Conservation (phyloP, 2,888 invertebrate genomes). For the Hanleya hanleyi region DNA sequence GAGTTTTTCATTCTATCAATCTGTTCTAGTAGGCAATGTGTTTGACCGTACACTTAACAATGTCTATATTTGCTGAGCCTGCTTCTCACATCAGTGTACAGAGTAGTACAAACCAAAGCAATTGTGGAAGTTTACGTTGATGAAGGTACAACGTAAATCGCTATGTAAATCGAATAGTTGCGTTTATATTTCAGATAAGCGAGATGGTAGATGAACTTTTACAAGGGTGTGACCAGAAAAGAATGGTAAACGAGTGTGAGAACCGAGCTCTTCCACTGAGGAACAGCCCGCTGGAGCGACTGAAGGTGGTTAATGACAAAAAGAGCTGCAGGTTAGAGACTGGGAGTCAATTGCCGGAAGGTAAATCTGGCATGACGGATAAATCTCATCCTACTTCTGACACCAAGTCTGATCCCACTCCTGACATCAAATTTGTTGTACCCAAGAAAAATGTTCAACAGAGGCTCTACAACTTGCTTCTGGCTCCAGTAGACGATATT, state of each 20-base stretch:
- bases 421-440: not conserved
- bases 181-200: too few species aligned
- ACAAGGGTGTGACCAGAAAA: not conserved
- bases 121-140: too few species aligned
- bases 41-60: too few species aligned
- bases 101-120: too few species aligned
- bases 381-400: not conserved
- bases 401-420: not conserved
- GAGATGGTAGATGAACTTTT: conserved; percentile 8
- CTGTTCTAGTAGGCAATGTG: too few species aligned
- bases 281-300: not conserved
- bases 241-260: conserved; percentile 52
- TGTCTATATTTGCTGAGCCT: too few species aligned
- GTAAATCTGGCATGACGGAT: too few species aligned
- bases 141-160: too few species aligned
- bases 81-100: too few species aligned
- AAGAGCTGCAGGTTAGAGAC: conserved; percentile 1
- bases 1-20: too few species aligned
- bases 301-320: not conserved
- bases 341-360: conserved; percentile 27
- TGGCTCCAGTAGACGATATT: conserved; percentile 65
- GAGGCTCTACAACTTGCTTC: conserved; percentile 59
- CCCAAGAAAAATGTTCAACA: conserved; percentile 47
- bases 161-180: too few species aligned
- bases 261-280: conserved; percentile 52